phyloP scores from a whole-genome alignment of 1,140 invertebrate species.

The Macrotrachela quadricornifera region DNA sequence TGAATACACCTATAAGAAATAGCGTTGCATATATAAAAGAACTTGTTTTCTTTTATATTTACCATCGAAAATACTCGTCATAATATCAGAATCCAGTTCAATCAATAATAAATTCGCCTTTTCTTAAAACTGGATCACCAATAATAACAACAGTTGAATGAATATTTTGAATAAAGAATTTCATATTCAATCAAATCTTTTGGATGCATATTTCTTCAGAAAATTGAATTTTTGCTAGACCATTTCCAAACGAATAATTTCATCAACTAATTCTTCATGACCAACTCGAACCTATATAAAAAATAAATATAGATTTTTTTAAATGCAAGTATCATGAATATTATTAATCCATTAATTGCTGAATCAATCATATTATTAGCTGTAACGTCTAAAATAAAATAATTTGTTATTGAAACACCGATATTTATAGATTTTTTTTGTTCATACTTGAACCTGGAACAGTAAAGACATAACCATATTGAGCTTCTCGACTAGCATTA shows the following conservation, averaged over 20 bases:
- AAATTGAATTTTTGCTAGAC: constrained; percentile 98
- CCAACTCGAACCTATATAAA: constrained; percentile 48
- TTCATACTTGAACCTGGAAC: constrained; percentile 48
- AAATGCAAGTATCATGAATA: no score
- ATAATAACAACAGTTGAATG: constrained; percentile 72
- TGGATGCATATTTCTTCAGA: constrained; percentile 81
- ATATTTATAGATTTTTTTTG: no score
- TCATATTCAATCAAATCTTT: background rate
- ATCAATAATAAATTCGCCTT: constrained; percentile 93
- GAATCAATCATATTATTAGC: constrained; percentile 96
- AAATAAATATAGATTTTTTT: no score
- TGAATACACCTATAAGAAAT: constrained; percentile 47
- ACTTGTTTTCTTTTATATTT: no score
- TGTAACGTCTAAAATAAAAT: constrained; percentile 60
- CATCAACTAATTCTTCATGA: constrained; percentile 87
- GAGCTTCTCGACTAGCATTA: background rate
- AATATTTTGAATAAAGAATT: constrained; percentile 10
- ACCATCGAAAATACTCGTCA: constrained; percentile 96
- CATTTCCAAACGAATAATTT: constrained; percentile 97
- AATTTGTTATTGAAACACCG: no score
- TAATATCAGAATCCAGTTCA: constrained; percentile 93
- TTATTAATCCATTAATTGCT: constrained; percentile 97
- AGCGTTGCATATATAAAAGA: no score
- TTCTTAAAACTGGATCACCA: constrained; percentile 88
- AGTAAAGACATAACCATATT: constrained; percentile 1